Conservation (phyloP, 2,797 vertebrate genomes). For the Neopelma chrysocephalum region DNA sequence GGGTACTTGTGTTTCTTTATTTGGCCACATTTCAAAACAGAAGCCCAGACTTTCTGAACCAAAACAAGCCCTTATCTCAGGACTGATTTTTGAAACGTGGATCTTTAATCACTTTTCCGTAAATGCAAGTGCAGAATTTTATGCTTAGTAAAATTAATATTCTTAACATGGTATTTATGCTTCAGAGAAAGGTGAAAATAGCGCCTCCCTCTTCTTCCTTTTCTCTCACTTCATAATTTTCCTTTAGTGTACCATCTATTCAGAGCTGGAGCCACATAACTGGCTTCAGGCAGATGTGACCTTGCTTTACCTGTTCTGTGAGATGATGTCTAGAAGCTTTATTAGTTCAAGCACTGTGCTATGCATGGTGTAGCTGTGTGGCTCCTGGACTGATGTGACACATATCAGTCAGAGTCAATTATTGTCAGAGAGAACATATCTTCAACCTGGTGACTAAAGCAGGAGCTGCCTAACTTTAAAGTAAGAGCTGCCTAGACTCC, state of each 20-base stretch:
- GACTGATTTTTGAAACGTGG: neutral
- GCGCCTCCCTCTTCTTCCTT: neutral
- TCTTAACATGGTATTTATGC: neutral
- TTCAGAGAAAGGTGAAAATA: neutral
- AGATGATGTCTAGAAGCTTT: neutral
- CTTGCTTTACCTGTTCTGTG: neutral
- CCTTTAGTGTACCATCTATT: neutral
- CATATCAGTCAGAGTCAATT: neutral
- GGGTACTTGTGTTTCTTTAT: neutral
- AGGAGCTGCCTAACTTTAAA: neutral
- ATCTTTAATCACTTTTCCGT: neutral
- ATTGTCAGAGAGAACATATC: fast-evolving
- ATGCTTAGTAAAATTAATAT: neutral
- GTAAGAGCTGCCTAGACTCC: neutral
- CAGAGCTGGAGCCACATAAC: neutral
- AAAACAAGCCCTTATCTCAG: neutral
- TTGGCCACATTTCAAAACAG: constrained; percentile 1
- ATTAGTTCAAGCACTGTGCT: neutral
- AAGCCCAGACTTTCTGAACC: neutral
- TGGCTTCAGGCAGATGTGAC: neutral
- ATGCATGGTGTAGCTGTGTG: neutral
- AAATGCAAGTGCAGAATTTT: neutral
- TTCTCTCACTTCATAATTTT: neutral
- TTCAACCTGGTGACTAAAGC: neutral
- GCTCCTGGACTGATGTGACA: neutral